Evolutionary conservation across 1,140 invertebrate species (phyloP).

Genomic region (Parasteatoda tepidariorum): DNA sequence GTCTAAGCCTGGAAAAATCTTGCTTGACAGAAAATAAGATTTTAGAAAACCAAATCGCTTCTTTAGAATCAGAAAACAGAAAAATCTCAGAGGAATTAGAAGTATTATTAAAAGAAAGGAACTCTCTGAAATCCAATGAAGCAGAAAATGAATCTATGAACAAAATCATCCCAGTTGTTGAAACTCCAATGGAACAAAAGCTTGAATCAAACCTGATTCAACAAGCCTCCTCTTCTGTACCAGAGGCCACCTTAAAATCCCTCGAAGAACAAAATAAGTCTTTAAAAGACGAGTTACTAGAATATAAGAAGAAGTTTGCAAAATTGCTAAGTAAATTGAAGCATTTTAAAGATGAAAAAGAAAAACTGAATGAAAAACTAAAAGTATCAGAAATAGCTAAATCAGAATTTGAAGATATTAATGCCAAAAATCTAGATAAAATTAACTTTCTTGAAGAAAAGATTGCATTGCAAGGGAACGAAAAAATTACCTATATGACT

Average conservation of each 20-base stretch:
- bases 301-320: constrained; percentile 34
- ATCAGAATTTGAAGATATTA: background rate
- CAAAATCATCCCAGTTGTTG: background rate
- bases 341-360: constrained; percentile 41
- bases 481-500: background rate
- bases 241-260: background rate
- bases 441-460: background rate
- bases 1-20: background rate
- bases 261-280: constrained; percentile 12
- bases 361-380: constrained; percentile 17
- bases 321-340: constrained; percentile 40
- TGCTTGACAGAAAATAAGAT: background rate
- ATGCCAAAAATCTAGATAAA: background rate
- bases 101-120: background rate
- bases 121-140: background rate
- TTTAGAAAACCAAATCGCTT: background rate
- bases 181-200: background rate
- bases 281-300: constrained; percentile 24
- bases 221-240: background rate
- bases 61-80: background rate
- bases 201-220: background rate
- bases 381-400: constrained; percentile 4
- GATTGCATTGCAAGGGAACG: background rate
- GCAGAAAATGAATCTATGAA: background rate
- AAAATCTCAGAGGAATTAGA: background rate